Percentiles rank a stretch among this genome's conserved stretches.
Conservation (phyloP, 2,797 vertebrate genomes). For the Amphiprion clarkii region DNA sequence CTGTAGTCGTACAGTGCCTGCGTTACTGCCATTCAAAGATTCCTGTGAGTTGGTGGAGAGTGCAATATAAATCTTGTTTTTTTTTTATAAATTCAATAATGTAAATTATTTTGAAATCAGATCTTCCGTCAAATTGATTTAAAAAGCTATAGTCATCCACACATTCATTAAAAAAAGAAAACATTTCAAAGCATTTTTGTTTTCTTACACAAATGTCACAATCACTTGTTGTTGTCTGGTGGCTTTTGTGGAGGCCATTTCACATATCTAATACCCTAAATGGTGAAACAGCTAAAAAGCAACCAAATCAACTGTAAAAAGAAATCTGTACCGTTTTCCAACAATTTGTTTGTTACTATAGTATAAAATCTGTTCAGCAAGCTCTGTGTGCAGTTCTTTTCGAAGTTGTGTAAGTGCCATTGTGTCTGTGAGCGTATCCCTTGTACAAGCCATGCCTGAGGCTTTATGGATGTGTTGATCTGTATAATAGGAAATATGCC, state of each 20-base stretch:
- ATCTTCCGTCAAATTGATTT: constrained; percentile 69
- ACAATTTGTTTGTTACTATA: constrained; percentile 57
- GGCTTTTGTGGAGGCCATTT: constrained; percentile 56
- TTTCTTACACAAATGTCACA: constrained; percentile 42
- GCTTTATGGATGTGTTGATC: constrained; percentile 81
- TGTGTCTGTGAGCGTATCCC: constrained; percentile 79
- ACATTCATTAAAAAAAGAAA: constrained; percentile 3
- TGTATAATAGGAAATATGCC: constrained; percentile 81
- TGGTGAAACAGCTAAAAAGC: constrained; percentile 67
- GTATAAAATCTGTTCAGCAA: constrained; percentile 66
- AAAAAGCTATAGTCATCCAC: constrained; percentile 60
- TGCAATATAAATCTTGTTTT: constrained; percentile 73
- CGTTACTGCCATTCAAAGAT: constrained; percentile 72
- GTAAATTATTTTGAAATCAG: constrained; percentile 61
- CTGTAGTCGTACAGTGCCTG: constrained; percentile 21
- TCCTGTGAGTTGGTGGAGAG: constrained; percentile 67
- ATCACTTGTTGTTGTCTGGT: constrained; percentile 44
- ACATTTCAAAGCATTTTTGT: background rate
- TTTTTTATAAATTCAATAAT: constrained; percentile 37
- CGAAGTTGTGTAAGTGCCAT: constrained; percentile 77
- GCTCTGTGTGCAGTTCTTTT: constrained; percentile 74
- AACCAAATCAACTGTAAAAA: constrained; percentile 71
- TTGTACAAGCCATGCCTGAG: constrained; percentile 85
- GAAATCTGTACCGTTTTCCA: constrained; percentile 53
- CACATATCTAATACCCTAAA: constrained; percentile 45